Evolutionary conservation across 92 coral and sea anemone species (phyloP).

Genomic region (Zoanthus sansibaricus): DNA sequence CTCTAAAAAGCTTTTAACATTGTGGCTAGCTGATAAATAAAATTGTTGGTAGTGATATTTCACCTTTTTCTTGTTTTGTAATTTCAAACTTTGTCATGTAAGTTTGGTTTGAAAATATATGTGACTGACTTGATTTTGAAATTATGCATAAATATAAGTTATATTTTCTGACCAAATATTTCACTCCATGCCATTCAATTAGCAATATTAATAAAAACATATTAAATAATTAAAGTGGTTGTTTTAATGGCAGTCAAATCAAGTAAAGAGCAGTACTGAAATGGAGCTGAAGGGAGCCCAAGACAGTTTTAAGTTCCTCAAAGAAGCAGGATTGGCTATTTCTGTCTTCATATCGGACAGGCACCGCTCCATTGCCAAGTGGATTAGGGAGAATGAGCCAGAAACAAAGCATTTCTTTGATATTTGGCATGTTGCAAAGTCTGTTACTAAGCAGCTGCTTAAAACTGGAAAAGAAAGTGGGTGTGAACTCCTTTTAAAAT

Average conservation of each 20-base stretch:
- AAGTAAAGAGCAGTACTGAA: constrained; percentile 5
- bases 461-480: constrained; percentile 1
- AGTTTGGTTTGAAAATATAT: not conserved
- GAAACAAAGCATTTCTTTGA: not conserved
- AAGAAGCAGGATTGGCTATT: constrained; percentile 1
- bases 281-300: constrained; percentile 15
- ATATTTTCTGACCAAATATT: constrained; percentile 9
- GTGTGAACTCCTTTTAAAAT: not conserved
- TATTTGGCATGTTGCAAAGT: constrained; percentile 1
- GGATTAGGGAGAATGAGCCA: not conserved
- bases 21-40: not conserved
- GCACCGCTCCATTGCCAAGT: not conserved
- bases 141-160: not conserved
- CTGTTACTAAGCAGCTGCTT: not conserved
- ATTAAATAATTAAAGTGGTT: not conserved
- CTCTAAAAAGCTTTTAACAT: constrained; percentile 3
- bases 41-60: not conserved
- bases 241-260: constrained; percentile 6
- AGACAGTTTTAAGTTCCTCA: not conserved
- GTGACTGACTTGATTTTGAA: not conserved
- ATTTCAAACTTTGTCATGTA: not conserved
- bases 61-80: not conserved
- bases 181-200: not conserved
- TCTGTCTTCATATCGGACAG: not conserved
- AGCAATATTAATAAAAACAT: not conserved